Conservation (phyloP, 1,140 invertebrate species). For the Popillia japonica region DNA sequence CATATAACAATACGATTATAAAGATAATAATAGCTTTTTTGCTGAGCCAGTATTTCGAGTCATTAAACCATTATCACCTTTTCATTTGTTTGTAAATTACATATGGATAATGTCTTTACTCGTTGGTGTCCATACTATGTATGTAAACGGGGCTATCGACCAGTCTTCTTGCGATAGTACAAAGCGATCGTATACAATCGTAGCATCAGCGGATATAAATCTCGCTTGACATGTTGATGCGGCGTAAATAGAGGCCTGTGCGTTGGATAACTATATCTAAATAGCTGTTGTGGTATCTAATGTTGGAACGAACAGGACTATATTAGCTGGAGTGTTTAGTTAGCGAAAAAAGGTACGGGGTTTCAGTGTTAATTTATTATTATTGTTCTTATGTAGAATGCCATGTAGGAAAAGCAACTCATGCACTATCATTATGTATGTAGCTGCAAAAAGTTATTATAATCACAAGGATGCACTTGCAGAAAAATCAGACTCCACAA, state of each 20-base stretch:
- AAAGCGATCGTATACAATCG: constrained; percentile 1
- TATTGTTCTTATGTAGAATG: no score
- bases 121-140: background rate
- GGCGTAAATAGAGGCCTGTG: background rate
- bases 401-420: no score
- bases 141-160: background rate
- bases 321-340: background rate
- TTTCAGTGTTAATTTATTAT: no score
- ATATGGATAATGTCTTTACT: background rate
- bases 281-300: background rate
- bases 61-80: constrained; percentile 8
- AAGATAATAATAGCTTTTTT: background rate
- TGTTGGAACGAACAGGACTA: background rate
- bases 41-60: background rate
- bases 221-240: background rate
- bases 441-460: no score
- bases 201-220: background rate
- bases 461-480: no score
- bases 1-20: constrained; percentile 7
- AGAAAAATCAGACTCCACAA: no score
- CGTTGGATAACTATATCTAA: background rate
- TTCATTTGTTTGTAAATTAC: background rate
- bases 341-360: no score
- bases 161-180: background rate
- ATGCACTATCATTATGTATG: no score